phyloP scores from a whole-genome alignment of 2,113 vertebrate species.

The Carassius carassius region DNA sequence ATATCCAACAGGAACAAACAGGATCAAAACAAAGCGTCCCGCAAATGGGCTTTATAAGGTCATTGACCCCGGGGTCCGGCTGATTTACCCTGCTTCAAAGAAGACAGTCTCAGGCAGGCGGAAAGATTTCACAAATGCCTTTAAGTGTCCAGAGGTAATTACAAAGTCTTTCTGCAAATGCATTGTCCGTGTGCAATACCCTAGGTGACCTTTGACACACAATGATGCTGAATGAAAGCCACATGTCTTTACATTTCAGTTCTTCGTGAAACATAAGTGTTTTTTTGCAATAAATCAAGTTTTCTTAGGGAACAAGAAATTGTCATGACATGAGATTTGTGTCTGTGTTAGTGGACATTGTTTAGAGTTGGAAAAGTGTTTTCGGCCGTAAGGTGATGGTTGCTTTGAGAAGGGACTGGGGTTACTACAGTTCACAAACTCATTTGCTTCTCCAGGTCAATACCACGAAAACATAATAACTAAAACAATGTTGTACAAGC shows the following conservation, averaged over 20 bases:
- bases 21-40: constrained; percentile 45
- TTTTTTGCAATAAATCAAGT: background rate
- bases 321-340: background rate
- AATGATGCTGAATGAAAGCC: constrained; percentile 3
- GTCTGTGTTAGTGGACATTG: background rate
- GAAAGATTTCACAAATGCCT: constrained; percentile 29
- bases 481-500: background rate
- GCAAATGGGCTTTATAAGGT: constrained; percentile 22
- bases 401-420: constrained; percentile 45
- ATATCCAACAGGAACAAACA: constrained; percentile 26
- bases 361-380: constrained; percentile 15
- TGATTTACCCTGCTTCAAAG: background rate
- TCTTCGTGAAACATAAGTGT: background rate
- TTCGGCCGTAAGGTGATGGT: constrained; percentile 7
- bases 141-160: background rate
- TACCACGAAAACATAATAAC: constrained; percentile 29
- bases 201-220: constrained; percentile 10
- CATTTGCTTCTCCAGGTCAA: constrained; percentile 48
- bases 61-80: constrained; percentile 28
- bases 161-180: background rate
- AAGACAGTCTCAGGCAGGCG: constrained; percentile 26
- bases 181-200: background rate
- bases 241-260: background rate
- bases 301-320: background rate
- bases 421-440: constrained; percentile 52